Evolutionary conservation across 2,888 invertebrate genomes (phyloP).

Genomic region (Eupithecia subumbrata): DNA sequence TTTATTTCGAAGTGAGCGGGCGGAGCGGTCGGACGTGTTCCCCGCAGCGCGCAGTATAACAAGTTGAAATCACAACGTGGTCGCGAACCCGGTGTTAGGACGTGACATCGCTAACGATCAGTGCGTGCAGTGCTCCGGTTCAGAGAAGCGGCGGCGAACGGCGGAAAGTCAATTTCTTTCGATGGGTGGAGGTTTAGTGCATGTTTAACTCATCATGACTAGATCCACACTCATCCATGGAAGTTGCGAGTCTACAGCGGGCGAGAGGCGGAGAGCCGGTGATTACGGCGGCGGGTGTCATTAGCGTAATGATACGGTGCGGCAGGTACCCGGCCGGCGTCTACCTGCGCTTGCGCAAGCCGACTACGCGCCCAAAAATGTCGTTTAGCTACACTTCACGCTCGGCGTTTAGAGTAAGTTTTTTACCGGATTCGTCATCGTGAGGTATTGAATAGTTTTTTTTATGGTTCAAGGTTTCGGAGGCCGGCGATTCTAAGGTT

Average conservation of each 20-base stretch:
- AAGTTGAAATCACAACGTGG: conserved; percentile 69
- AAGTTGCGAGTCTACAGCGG: conserved; percentile 81
- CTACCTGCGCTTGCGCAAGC: conserved; percentile 64
- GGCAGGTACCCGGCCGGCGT: conserved; percentile 71
- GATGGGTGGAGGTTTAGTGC: conserved; percentile 91
- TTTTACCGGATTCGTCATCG: conserved; percentile 63
- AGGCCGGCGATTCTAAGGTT: conserved; percentile 39
- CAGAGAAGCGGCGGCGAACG: conserved; percentile 52
- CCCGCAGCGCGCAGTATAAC: conserved; percentile 60
- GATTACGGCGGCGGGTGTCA: conserved; percentile 66
- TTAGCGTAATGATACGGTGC: conserved; percentile 78
- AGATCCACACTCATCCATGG: conserved; percentile 93
- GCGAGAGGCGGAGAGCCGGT: conserved; percentile 41
- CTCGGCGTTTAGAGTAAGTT: conserved; percentile 72
- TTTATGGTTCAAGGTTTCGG: conserved; percentile 51
- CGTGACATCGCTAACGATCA: conserved; percentile 76
- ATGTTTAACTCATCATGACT: conserved; percentile 88
- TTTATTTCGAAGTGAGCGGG: conserved; percentile 80
- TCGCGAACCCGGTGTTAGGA: conserved; percentile 74
- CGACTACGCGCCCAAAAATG: conserved; percentile 64
- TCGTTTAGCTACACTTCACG: conserved; percentile 71
- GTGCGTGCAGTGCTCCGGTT: conserved; percentile 77
- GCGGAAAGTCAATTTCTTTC: conserved; percentile 84
- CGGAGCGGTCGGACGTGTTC: conserved; percentile 67
- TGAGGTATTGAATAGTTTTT: conserved; percentile 56